Percentiles rank a stretch among this genome's conserved stretches.
phyloP scores from a whole-genome alignment of 2,888 invertebrate species.

The Clivina fossor region DNA sequence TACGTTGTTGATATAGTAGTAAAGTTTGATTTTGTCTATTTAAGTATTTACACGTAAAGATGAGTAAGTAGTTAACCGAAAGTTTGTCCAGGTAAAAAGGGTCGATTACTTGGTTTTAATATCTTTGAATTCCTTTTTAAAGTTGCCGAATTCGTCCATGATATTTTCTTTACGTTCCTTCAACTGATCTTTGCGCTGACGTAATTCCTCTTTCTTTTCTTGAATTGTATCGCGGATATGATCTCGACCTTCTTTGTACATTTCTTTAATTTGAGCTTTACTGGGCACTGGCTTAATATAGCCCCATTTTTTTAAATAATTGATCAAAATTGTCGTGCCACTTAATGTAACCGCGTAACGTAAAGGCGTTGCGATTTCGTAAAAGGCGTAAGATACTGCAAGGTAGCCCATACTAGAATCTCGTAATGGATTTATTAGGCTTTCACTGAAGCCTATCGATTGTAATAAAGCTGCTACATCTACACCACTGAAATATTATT shows the following conservation, averaged over 20 bases:
- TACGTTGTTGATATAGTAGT: no score
- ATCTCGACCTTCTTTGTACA: slow-evolving; percentile 63
- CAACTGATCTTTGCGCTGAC: slow-evolving; percentile 49
- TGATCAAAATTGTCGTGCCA: slow-evolving; percentile 84
- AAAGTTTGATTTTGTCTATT: no score
- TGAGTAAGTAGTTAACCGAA: no score
- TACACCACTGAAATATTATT: slow-evolving; percentile 73
- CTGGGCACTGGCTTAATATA: slow-evolving; percentile 82
- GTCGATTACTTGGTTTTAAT: no score
- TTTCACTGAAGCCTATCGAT: slow-evolving; percentile 75
- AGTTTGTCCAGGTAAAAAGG: no score
- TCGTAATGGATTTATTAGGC: slow-evolving; percentile 71
- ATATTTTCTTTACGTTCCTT: no score
- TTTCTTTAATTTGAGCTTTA: slow-evolving; percentile 62
- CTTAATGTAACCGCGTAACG: slow-evolving; percentile 92
- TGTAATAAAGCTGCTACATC: slow-evolving; percentile 83
- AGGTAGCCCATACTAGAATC: slow-evolving; percentile 84
- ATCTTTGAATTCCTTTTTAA: no score
- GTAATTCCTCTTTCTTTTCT: slow-evolving; percentile 58
- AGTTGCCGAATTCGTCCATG: no score
- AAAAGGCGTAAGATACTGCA: slow-evolving; percentile 88
- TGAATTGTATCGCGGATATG: slow-evolving; percentile 63
- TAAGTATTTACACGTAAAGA: no score
- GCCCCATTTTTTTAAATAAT: slow-evolving; percentile 75
- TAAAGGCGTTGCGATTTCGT: slow-evolving; percentile 89